A percentile compares a stretch with the other conserved stretches of the same genome.
phyloP scores from a whole-genome alignment of 2,113 vertebrate species.

The Stigmatopora nigra region DNA sequence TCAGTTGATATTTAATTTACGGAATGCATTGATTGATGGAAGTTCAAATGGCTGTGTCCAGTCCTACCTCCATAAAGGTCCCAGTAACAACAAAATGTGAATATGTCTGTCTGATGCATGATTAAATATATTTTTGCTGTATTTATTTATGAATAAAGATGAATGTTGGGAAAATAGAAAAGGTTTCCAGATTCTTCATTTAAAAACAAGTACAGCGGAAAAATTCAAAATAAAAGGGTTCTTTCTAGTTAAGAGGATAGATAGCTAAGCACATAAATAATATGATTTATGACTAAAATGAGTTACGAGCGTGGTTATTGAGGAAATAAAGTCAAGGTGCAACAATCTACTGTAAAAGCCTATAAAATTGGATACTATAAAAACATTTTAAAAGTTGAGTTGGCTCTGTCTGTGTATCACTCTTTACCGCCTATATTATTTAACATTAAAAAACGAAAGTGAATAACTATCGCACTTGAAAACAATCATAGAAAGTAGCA shows the following conservation, averaged over 20 bases:
- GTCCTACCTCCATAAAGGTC: slow-evolving; percentile 63
- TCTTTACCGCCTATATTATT: neutral
- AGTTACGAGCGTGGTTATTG: neutral
- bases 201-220: neutral
- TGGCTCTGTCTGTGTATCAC: neutral
- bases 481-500: neutral
- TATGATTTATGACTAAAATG: neutral
- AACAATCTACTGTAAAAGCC: neutral
- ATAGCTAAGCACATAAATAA: too few relatives aligned
- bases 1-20: slow-evolving; percentile 52
- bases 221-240: neutral
- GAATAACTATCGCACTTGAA: neutral
- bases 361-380: neutral
- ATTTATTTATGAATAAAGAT: slow-evolving; percentile 67
- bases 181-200: neutral
- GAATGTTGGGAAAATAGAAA: slow-evolving; percentile 37
- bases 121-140: slow-evolving; percentile 67
- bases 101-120: slow-evolving; percentile 65
- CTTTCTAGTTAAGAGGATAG: too few relatives aligned
- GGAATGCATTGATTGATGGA: slow-evolving; percentile 40
- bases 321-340: neutral
- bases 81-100: slow-evolving; percentile 51
- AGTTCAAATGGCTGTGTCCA: slow-evolving; percentile 51
- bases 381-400: neutral
- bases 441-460: neutral